Conservation (phyloP, 2,888 invertebrate genomes). For the Busseola fusca region DNA sequence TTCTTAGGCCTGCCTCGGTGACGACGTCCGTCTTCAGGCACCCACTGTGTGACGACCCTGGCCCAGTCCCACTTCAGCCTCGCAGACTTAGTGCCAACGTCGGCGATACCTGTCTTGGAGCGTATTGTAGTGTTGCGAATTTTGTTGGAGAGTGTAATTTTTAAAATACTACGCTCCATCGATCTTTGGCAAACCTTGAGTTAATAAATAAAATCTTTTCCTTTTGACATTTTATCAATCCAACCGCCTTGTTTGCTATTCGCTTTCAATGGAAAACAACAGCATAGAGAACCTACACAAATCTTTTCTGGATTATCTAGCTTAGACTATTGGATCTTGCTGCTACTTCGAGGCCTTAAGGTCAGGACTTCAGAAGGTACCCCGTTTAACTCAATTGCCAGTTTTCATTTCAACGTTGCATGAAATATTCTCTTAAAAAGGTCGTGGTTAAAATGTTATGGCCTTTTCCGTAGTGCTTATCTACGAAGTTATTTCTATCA, state of each 20-base stretch:
- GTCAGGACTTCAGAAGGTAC: slow-evolving; percentile 5
- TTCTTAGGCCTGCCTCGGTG: no score
- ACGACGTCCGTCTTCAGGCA: no score
- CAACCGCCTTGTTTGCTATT: not conserved
- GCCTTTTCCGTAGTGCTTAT: not conserved
- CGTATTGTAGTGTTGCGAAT: no score
- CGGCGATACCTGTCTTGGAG: no score
- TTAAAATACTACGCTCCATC: no score
- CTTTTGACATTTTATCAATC: not conserved
- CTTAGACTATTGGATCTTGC: not conserved
- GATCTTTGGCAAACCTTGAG: no score
- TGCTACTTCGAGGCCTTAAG: not conserved
- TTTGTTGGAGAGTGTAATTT: no score
- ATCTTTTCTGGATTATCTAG: not conserved
- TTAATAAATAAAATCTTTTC: not conserved
- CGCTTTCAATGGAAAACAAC: not conserved
- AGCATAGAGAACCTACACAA: not conserved
- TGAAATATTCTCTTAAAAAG: slow-evolving; percentile 20
- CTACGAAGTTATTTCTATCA: not conserved
- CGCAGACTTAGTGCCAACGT: no score
- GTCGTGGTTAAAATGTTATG: not conserved
- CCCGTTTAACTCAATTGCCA: not conserved
- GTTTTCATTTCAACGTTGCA: slow-evolving; percentile 1
- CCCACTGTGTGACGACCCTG: no score
- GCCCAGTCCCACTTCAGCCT: no score